Evolutionary conservation across 1,140 invertebrate genomes (phyloP).

Genomic region (Protaetia brevitarsis): DNA sequence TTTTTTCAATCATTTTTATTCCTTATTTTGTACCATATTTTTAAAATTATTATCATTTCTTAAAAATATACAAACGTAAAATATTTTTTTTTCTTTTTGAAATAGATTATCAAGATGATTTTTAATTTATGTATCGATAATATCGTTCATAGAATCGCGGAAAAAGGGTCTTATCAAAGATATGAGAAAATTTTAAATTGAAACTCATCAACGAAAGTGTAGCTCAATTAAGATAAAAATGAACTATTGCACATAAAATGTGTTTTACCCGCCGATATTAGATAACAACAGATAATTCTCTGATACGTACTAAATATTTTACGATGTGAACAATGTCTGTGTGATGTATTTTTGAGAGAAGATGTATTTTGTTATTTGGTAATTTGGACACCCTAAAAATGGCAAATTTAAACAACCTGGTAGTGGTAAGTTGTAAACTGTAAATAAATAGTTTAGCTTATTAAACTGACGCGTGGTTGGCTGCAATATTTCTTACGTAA

Average conservation of each 20-base stretch:
- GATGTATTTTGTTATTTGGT: background rate
- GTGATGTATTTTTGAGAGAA: background rate
- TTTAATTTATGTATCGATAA: no score
- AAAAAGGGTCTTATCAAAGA: background rate
- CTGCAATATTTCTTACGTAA: no score
- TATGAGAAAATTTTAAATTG: background rate
- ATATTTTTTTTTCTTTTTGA: no score
- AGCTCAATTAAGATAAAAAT: conserved; percentile 21
- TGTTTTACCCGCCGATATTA: background rate
- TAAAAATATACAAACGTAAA: no score
- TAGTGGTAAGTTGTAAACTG: background rate
- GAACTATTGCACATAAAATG: conserved; percentile 17
- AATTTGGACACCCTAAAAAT: background rate
- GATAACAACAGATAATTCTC: conserved; percentile 21
- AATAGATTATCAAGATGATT: no score
- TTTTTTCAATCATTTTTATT: no score
- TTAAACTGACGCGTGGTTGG: background rate
- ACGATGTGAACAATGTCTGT: conserved; percentile 1
- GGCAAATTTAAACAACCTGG: background rate
- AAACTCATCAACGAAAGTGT: conserved; percentile 2
- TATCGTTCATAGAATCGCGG: no score
- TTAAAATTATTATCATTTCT: no score
- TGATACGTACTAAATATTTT: conserved; percentile 20
- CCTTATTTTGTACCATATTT: no score
- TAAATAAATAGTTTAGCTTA: background rate